Percentiles rank a stretch among this genome's conserved stretches.
phyloP scores from a whole-genome alignment of 2,113 vertebrate genomes.

The Aegotheles bennettii region DNA sequence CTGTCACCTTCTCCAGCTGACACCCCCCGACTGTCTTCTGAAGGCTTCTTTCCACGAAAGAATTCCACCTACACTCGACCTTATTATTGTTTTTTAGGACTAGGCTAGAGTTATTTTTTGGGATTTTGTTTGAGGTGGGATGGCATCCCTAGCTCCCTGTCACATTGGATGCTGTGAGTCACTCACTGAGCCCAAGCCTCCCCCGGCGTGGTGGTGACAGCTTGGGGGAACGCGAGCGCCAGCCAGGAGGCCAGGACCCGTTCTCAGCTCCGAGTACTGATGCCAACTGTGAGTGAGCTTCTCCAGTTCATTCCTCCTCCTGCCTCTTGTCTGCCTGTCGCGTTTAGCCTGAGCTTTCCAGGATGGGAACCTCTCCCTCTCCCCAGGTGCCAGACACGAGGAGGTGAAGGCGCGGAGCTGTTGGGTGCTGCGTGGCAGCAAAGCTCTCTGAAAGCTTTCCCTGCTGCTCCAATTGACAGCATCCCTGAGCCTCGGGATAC shows the following conservation, averaged over 20 bases:
- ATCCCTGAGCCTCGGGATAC: background rate
- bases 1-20: background rate
- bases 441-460: accelerated
- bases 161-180: background rate
- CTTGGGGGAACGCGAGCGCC: background rate
- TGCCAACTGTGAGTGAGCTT: background rate
- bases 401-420: background rate
- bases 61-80: accelerated
- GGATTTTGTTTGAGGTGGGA: background rate
- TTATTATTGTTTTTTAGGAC: background rate
- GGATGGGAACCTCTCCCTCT: background rate
- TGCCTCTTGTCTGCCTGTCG: background rate
- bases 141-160: background rate
- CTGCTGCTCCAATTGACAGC: accelerated
- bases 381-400: accelerated
- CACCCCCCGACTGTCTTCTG: background rate
- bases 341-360: background rate
- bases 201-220: background rate
- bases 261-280: background rate
- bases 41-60: background rate
- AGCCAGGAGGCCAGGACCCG: background rate
- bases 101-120: background rate
- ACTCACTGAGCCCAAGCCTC: background rate
- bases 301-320: background rate
- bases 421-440: background rate